Conservation (phyloP, 2,797 vertebrate genomes). For the Simalia tracyae region DNA sequence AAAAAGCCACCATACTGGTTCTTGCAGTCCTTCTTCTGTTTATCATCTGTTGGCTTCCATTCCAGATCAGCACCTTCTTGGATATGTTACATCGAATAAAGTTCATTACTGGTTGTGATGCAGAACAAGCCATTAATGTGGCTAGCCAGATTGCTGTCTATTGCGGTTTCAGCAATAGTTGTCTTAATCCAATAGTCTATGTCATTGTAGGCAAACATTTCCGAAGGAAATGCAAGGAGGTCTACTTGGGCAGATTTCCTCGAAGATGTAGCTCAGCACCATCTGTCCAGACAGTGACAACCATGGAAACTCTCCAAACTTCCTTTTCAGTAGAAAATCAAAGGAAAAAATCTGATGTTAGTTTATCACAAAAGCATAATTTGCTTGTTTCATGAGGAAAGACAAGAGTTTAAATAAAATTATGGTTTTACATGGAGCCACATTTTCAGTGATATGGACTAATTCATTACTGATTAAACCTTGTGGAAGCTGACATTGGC, state of each 20-base stretch:
- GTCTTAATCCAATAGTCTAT: constrained; percentile 87
- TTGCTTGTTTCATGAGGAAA: neutral
- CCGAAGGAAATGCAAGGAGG: constrained; percentile 77
- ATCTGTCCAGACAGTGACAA: constrained; percentile 58
- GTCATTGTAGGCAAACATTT: constrained; percentile 88
- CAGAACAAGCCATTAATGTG: constrained; percentile 66
- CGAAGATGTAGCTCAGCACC: constrained; percentile 44
- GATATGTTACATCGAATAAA: constrained; percentile 73
- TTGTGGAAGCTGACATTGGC: neutral
- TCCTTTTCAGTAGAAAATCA: constrained; percentile 67
- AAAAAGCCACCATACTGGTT: constrained; percentile 78
- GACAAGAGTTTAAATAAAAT: neutral
- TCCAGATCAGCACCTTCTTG: constrained; percentile 81
- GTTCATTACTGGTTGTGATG: constrained; percentile 67
- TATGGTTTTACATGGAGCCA: neutral
- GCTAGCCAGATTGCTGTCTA: constrained; percentile 76
- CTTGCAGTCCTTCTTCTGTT: constrained; percentile 81
- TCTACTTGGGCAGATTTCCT: constrained; percentile 57
- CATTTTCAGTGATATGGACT: neutral
- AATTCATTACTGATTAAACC: neutral
- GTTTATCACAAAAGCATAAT: neutral
- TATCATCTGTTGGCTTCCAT: constrained; percentile 84
- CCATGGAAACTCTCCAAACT: constrained; percentile 68
- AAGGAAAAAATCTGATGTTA: constrained; percentile 51
- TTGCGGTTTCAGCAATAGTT: constrained; percentile 85